Evolutionary conservation across 1,140 invertebrate species (phyloP), one percentile per base, ranked within the genome.

Genomic region (Trichoplusia ni): DNA sequence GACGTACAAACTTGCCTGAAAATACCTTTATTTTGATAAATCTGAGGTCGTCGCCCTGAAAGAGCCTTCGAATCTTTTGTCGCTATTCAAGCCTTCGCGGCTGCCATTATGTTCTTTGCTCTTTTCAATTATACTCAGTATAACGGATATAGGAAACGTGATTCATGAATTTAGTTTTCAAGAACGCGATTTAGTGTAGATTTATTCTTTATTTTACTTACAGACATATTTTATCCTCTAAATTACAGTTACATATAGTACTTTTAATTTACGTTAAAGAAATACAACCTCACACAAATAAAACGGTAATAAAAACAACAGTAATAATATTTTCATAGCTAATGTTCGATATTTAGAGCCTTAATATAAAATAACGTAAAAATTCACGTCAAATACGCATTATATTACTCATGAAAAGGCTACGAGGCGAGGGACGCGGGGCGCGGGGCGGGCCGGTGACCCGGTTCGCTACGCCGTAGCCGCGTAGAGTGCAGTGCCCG

Each of bases 401-500:
- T 54, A 38, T 23, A 42, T 29, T 47, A 58, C 21, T 42, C 53
- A 31, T 29, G 53, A 19, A 40, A 58, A 38, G 53, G 23, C 21
- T 29, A 13, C 21, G 25, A 1, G 37, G 54, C 44, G 8, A 29
- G 21, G 58, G 25, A 42, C 7, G 11, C 9, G 25, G 58, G 49
- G 18, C 14, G 42, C 13, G 29, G 42, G 11, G 67, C 71, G 70
- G 68, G 70, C 37, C 49, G 66, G 69, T 88, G 85, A 88, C 85
- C 85, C 74, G 85, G 75, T 81, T 86, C 66, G 73, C 73, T 84
- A 84, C 82, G 83, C 53, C 53, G 38, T 42, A 42, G 33, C 37
- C 53, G 46, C 81, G 84, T 85, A 84, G 84, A 77, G 85, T 79
- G 82, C 81, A 82, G 65, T 82, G 81, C 60, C 78, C 81, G 79